These are phyloP conservation scores for Xestobium rufovillosum DNA, from an alignment of 2,888 invertebrate species.

Conservation along the genomic window DNA sequence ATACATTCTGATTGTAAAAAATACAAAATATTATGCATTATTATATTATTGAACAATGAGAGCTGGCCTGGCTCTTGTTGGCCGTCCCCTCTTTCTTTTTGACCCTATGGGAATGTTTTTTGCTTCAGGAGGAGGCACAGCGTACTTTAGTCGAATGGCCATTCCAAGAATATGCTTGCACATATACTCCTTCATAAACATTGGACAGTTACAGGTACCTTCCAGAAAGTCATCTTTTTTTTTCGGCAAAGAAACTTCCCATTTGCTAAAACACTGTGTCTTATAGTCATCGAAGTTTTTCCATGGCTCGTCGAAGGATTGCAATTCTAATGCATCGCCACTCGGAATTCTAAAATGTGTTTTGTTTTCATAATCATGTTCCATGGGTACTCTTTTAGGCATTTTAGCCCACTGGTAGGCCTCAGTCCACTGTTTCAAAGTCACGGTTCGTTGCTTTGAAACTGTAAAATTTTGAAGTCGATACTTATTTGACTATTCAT, in stretches of 20 bases:
- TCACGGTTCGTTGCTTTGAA: conserved; percentile 7
- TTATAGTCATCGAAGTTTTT: conserved; percentile 10
- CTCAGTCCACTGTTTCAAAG: too few relatives aligned
- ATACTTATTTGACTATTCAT: conserved; percentile 10
- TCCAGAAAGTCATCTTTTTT: conserved; percentile 10
- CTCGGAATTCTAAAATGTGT: conserved; percentile 5
- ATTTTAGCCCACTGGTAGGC: conserved; percentile 8
- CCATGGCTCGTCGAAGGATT: conserved; percentile 7
- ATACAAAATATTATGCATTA: too few relatives aligned
- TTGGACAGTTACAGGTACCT: conserved; percentile 11
- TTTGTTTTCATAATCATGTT: conserved; percentile 5
- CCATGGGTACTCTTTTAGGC: too few relatives aligned
- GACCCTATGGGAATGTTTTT: too few relatives aligned
- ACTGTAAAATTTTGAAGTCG: conserved; percentile 1
- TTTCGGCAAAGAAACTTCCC: conserved; percentile 10
- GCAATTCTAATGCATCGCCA: conserved; percentile 7
- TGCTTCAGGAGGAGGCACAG: too few relatives aligned
- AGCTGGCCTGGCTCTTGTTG: conserved; percentile 5
- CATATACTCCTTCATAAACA: conserved; percentile 8
- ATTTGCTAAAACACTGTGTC: conserved; percentile 5
- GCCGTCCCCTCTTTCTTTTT: conserved; percentile 10
- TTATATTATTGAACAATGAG: conserved; percentile 7
- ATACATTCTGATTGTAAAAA: too few relatives aligned
- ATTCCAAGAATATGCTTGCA: conserved; percentile 8
- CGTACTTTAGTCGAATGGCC: conserved; percentile 1